Evolutionary conservation across 1,140 invertebrate species (phyloP).

Genomic region (Medauroidea extradentata): DNA sequence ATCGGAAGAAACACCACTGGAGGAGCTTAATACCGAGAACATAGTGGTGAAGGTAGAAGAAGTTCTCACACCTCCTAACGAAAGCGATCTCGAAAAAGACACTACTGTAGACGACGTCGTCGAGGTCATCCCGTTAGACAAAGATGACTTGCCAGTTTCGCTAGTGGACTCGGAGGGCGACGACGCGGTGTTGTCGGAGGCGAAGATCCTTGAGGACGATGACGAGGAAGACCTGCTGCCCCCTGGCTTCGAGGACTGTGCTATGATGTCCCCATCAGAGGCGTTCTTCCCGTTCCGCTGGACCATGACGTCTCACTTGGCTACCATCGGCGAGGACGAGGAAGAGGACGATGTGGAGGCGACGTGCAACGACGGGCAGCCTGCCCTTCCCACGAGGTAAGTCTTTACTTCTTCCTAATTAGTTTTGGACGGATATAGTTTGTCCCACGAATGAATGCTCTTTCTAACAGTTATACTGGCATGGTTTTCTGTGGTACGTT

Average conservation of each 20-base stretch:
- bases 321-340: constrained; percentile 21
- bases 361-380: no score
- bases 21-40: background rate
- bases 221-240: constrained; percentile 12
- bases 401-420: no score
- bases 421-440: no score
- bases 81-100: background rate
- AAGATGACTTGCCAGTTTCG: constrained; percentile 1
- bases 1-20: background rate
- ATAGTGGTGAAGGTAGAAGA: background rate
- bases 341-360: no score
- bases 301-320: constrained; percentile 41
- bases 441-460: no score
- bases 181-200: constrained; percentile 1
- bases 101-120: no score
- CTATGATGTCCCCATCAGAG: constrained; percentile 1
- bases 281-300: constrained; percentile 16
- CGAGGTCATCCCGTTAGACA: no score
- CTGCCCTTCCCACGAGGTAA: no score
- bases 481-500: no score
- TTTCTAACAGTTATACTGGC: no score
- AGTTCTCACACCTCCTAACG: background rate
- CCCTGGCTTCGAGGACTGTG: background rate
- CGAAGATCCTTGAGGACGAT: constrained; percentile 7
- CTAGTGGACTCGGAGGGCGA: background rate